A percentile compares a stretch with the other conserved stretches of the same genome.
Evolutionary conservation across 1,140 invertebrate species (phyloP).

Genomic region (Drosophila subobscura): DNA sequence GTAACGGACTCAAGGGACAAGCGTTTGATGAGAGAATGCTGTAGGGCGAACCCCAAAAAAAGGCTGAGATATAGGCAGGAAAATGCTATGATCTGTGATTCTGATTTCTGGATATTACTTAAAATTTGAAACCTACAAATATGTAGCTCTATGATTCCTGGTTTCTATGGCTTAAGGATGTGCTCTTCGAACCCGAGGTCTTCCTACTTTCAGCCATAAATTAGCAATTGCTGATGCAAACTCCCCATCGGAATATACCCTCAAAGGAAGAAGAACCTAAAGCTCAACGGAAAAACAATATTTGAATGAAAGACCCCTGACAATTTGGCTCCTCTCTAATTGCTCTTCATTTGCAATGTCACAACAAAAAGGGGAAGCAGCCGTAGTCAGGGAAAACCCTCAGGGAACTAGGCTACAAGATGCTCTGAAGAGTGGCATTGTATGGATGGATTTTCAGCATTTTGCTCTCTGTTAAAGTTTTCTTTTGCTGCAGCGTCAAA

Average conservation of each 20-base stretch:
- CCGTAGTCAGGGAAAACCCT: constrained; percentile 11
- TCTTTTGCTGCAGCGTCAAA: constrained; percentile 20
- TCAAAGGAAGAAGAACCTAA: background rate
- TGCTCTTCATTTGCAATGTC: constrained; percentile 49
- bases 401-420: background rate
- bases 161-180: too few species aligned
- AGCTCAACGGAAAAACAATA: constrained; percentile 1
- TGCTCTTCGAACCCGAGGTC: too few species aligned
- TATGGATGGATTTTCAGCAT: constrained; percentile 22
- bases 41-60: background rate
- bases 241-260: background rate
- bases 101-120: too few species aligned
- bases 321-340: constrained; percentile 47
- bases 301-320: constrained; percentile 13
- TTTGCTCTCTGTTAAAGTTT: constrained; percentile 34
- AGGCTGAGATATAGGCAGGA: too few species aligned
- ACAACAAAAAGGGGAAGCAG: constrained; percentile 42
- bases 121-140: too few species aligned
- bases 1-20: constrained; percentile 30
- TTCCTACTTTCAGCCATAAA: too few species aligned
- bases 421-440: background rate
- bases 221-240: too few species aligned
- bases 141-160: too few species aligned
- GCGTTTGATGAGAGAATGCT: constrained; percentile 36
- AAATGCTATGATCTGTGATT: too few species aligned